Evolutionary conservation across 2,888 invertebrate species (phyloP).

Genomic region (Stenodema calcarata): DNA sequence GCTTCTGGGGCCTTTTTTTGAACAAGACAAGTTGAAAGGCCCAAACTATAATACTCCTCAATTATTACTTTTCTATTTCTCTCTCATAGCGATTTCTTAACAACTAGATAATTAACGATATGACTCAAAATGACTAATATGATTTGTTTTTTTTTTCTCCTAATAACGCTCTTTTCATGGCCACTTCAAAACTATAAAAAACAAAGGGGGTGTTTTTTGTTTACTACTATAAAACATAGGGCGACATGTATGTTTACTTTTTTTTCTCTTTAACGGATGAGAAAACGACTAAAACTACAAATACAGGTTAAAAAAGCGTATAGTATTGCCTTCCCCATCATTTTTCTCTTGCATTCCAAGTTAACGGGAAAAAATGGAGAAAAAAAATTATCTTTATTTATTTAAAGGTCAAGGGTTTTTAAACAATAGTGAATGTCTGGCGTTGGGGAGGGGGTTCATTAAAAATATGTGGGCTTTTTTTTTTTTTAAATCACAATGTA

Average conservation of each 20-base stretch:
- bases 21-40: not conserved
- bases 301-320: slow-evolving; percentile 66
- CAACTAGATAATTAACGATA: slow-evolving; percentile 22
- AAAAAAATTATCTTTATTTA: not conserved
- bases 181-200: not conserved
- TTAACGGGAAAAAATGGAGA: not conserved
- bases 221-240: not conserved
- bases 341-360: not conserved
- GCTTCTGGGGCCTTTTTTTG: not conserved
- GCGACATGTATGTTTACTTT: not conserved
- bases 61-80: no score
- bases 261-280: not conserved
- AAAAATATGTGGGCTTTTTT: not conserved
- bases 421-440: not conserved
- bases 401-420: no score
- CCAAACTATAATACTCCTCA: not conserved
- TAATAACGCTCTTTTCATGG: not conserved
- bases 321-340: slow-evolving; percentile 73
- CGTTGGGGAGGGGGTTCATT: not conserved
- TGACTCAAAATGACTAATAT: slow-evolving; percentile 63
- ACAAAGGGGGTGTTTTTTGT: not conserved
- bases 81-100: not conserved
- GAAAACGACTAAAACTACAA: slow-evolving; percentile 18
- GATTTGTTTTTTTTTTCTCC: slow-evolving; percentile 19
- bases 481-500: not conserved